These are phyloP conservation scores for Menidia beryllina DNA, from an alignment of 2,113 vertebrate genomes.

Conservation along the genomic window DNA sequence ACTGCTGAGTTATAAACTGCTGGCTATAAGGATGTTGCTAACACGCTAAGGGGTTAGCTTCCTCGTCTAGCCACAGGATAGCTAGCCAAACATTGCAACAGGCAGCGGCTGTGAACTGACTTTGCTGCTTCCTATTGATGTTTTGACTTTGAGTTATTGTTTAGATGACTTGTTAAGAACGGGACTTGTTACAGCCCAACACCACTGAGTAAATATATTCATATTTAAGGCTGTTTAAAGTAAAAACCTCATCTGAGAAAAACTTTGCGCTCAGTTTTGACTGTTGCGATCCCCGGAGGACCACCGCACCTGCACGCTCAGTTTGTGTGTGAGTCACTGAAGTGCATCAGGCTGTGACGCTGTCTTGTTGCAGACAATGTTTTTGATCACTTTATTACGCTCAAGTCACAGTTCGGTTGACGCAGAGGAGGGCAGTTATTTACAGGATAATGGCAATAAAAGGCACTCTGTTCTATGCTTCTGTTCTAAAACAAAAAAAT, in stretches of 20 bases:
- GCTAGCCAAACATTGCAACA: conserved; percentile 54
- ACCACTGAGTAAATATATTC: neutral
- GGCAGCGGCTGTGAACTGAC: conserved; percentile 21
- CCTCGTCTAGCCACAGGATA: conserved; percentile 38
- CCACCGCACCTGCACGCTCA: conserved; percentile 49
- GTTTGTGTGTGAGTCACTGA: neutral
- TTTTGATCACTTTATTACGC: neutral
- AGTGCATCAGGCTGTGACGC: conserved; percentile 1
- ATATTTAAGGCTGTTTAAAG: too few species aligned
- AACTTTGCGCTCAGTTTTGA: conserved; percentile 40
- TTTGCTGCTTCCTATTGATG: neutral
- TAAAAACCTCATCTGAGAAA: neutral
- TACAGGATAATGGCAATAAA: too few species aligned
- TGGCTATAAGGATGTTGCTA: neutral
- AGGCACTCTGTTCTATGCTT: too few species aligned
- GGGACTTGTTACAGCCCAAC: neutral
- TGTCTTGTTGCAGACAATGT: neutral
- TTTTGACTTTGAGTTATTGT: neutral
- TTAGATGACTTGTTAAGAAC: neutral
- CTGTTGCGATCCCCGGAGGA: conserved; percentile 58
- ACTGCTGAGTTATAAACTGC: neutral
- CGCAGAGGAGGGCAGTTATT: too few species aligned
- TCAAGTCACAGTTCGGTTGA: too few species aligned
- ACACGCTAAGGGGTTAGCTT: conserved; percentile 45
- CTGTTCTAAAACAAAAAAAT: too few species aligned